A percentile compares a stretch with the other conserved stretches of the same genome.
Evolutionary conservation across 2,797 vertebrate species (phyloP).

Genomic region (Chromobotia macracanthus): DNA sequence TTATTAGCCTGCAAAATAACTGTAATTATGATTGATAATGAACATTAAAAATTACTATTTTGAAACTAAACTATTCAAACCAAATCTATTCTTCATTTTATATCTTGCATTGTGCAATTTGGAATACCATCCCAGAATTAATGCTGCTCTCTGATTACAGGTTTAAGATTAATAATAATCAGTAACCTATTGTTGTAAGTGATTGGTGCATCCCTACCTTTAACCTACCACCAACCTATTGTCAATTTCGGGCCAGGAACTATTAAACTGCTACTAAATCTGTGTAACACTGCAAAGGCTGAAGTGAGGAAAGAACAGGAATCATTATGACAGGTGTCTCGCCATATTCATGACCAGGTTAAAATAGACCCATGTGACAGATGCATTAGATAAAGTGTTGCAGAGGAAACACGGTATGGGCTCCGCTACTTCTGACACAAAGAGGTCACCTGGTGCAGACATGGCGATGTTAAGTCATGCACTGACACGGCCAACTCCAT

Average conservation of each 20-base stretch:
- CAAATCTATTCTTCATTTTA: no score
- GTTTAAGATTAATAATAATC: not conserved
- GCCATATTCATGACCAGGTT: slow-evolving; percentile 40
- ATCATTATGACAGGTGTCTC: slow-evolving; percentile 42
- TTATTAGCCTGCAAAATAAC: not conserved
- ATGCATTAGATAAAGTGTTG: slow-evolving; percentile 49
- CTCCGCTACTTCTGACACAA: slow-evolving; percentile 32
- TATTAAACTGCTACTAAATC: slow-evolving; percentile 2
- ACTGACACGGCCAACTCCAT: slow-evolving; percentile 17
- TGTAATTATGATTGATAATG: not conserved
- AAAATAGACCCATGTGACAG: slow-evolving; percentile 25
- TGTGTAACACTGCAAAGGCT: not conserved
- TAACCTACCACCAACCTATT: not conserved
- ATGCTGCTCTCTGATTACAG: not conserved
- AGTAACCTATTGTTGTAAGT: no score
- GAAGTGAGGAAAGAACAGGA: slow-evolving; percentile 15
- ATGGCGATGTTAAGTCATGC: slow-evolving; percentile 12
- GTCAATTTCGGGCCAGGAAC: not conserved
- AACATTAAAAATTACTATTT: not conserved
- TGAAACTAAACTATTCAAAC: not conserved
- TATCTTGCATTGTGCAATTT: no score
- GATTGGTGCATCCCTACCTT: no score
- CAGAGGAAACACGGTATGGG: not conserved
- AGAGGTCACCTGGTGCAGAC: not conserved
- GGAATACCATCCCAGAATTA: not conserved